Percentiles rank a stretch among this genome's conserved stretches.
Evolutionary conservation across 2,888 invertebrate species (phyloP).

Genomic region (Stratiomys singularior): DNA sequence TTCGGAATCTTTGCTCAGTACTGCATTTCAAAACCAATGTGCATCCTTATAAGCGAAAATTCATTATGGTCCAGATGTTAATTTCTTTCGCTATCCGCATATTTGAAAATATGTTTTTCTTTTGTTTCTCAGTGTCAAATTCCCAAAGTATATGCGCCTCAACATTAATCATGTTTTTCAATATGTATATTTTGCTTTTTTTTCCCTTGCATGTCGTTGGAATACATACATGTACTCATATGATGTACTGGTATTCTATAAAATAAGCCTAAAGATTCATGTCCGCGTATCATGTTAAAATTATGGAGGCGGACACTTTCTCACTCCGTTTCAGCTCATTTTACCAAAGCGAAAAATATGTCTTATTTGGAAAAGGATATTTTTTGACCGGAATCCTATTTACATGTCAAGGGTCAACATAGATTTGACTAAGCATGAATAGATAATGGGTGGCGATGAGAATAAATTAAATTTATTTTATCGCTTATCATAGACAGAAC

Average conservation of each 20-base stretch:
- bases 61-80: conserved; percentile 31
- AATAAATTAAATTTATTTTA: no score
- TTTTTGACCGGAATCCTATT: neutral
- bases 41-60: neutral
- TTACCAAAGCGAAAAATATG: conserved; percentile 29
- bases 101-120: conserved; percentile 14
- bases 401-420: conserved; percentile 29
- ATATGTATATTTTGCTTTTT: neutral
- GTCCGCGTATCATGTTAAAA: neutral
- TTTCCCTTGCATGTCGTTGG: neutral
- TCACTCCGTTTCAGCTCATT: conserved; percentile 40
- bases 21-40: neutral
- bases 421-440: conserved; percentile 8
- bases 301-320: conserved; percentile 22
- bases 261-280: neutral
- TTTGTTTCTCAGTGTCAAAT: conserved; percentile 41
- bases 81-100: neutral
- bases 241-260: no score
- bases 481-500: no score
- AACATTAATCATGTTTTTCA: conserved; percentile 35
- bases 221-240: neutral
- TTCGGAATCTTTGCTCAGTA: no score
- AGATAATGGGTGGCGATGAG: neutral
- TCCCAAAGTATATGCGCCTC: conserved; percentile 36
- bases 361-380: neutral